Base-by-base conservation (phyloP, 2,113 vertebrate genomes). In the Caloenas nicobarica region DNA sequence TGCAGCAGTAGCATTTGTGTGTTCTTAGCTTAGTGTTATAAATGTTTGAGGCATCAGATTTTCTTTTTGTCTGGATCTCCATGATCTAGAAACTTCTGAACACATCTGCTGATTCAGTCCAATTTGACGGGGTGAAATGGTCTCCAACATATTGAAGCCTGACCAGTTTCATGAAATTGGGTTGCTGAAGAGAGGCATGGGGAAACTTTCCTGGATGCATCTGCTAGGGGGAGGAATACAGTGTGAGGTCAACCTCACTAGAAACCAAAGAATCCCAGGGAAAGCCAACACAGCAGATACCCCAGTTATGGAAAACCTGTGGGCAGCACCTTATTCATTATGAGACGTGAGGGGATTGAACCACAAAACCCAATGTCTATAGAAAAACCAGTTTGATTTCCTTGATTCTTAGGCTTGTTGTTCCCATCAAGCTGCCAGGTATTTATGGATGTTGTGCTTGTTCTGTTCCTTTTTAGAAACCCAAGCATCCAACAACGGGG, bases 401-500 rank as follows among this genome's bases (percentile, higher is more conserved):
- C 48, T 77, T 40, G 2, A 2, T 33, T 88, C 34, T 71, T 28
- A 31, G 17, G 38, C 40, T 83, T 10, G 1, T 57, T n/a, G 17
- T 73, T 69, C 11, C 46, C 2, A 4, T 77, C 54, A 68, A 57
- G 51, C 17, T 69, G 60, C 12, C 3, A 6, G 18, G 46, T 87
- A 28, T 23, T 83, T 57, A 84, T 29, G 8, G 31, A 3, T 34
- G 15, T 50, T 15, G 7, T 77, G 25, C 65, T 82, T 46, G 84
- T 62, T 89, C 46, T 91, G 70, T 86, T 93, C 61, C 3, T 2
- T 89, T 90, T 33, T 53, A 98, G 98, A 98, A 98, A 97, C 98
- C 98, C 72, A 98, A 98, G 91, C 98, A 98, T 87, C 98, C 98
- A 25, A 98, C 98, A 5, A 98, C 98, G 0, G 98, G 98, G 15